Evolutionary conservation across 2,888 invertebrate genomes (phyloP), one percentile per base, ranked within the genome.

Genomic region (Lepidocyrtinus sp.): DNA sequence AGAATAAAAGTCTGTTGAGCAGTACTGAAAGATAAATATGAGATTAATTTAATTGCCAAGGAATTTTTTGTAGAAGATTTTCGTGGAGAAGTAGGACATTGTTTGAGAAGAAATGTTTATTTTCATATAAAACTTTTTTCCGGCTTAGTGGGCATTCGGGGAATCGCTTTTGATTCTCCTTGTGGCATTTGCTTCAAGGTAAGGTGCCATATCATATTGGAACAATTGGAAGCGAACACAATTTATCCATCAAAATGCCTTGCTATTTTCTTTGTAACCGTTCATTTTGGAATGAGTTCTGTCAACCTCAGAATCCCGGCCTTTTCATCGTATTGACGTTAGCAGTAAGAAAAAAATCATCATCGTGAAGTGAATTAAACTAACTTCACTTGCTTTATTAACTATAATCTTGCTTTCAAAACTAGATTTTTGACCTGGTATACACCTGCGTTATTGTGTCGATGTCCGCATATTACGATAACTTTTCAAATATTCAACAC

Each of bases 1-100:
- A 77, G 76, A 77, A 71, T 77, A 77, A 55, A 75, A 77, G 76
- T 77, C 76, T 77, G 76, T 77, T 71, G 65, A 71, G 55, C 76
- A 77, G 76, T 77, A 71, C 17, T 21, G 64, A 26, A n/a, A 1
- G 1, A 7, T 36, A 62, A 65, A 21, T 1, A 17, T 1, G 46
- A 46, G n/a, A 46, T 21, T 45, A 21, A 22, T 22, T 7, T 2
- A 17, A 15, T 19, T 62, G 17, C 17, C 7, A 62, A 22, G 62
- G 12, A 62, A 36, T 5, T 36, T 22, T 19, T 21, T 25, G 24
- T 26, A 7, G 64, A 25, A 15, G 5, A 12, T 36, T 12, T 36
- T 36, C 36, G 36, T 5, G 36, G 36, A 5, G 12, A 5, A 36
- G 5, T 36, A 36, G 5, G 12, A 36, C 36, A 36, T 36, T 36